Evolutionary conservation across 2,797 vertebrate genomes (phyloP).

Genomic region (Chaenodraco wilsoni): DNA sequence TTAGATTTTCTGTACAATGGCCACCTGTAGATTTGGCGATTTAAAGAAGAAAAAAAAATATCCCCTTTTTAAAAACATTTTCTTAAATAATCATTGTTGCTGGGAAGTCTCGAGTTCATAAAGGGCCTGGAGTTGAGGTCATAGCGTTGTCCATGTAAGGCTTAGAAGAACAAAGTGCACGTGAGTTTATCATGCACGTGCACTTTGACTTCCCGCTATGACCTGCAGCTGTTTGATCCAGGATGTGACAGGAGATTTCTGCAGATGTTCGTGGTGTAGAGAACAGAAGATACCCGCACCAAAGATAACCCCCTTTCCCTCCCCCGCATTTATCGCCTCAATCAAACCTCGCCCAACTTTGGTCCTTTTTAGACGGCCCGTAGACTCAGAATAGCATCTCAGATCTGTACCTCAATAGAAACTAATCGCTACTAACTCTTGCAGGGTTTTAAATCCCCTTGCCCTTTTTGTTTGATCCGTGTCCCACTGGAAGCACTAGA

Average conservation of each 20-base stretch:
- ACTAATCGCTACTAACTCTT: constrained; percentile 16
- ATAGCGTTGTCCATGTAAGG: constrained; percentile 46
- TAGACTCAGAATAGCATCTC: constrained; percentile 45
- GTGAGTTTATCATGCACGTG: constrained; percentile 20
- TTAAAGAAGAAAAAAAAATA: constrained; percentile 34
- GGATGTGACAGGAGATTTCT: constrained; percentile 34
- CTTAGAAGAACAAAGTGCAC: constrained; percentile 29
- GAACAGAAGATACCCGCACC: constrained; percentile 61
- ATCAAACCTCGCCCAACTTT: constrained; percentile 18
- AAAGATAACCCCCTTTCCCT: constrained; percentile 68
- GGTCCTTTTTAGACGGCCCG: constrained; percentile 8
- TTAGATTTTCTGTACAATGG: constrained; percentile 79
- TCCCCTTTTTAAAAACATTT: constrained; percentile 49
- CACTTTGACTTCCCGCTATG: constrained; percentile 24
- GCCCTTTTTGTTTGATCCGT: constrained; percentile 22
- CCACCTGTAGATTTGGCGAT: constrained; percentile 66
- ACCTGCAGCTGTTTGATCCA: constrained; percentile 22
- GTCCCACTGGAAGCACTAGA: constrained; percentile 65
- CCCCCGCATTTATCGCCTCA: constrained; percentile 25
- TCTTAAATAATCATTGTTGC: constrained; percentile 60
- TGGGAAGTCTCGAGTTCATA: constrained; percentile 51
- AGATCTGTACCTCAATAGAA: constrained; percentile 36
- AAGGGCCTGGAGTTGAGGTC: constrained; percentile 53
- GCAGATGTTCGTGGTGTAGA: constrained; percentile 30
- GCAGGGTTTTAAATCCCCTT: constrained; percentile 54